Percentiles rank a stretch among this genome's conserved stretches.
These are phyloP conservation scores for Pandemis heparana DNA, from an alignment of 2,888 invertebrate species.

Conservation along the genomic window DNA sequence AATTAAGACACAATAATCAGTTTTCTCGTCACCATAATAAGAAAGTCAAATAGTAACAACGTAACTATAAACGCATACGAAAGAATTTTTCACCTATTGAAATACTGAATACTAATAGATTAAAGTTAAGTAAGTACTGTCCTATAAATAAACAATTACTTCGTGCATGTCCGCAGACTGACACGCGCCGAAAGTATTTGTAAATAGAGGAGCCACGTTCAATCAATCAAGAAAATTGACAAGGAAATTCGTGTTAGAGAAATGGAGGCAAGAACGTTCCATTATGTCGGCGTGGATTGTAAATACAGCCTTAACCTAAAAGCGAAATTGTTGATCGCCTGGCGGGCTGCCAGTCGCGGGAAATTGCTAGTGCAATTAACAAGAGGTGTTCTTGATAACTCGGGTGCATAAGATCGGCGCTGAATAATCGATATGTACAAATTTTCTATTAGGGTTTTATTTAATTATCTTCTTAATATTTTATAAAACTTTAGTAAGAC, in stretches of 20 bases:
- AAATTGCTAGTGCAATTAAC: slow-evolving; percentile 18
- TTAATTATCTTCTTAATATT: neutral
- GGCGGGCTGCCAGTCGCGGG: slow-evolving; percentile 14
- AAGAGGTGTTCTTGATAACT: slow-evolving; percentile 13
- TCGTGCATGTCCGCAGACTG: slow-evolving; percentile 7
- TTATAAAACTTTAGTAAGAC: neutral
- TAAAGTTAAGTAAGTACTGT: neutral
- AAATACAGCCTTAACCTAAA: slow-evolving; percentile 29
- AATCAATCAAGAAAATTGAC: slow-evolving; percentile 39
- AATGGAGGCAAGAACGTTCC: slow-evolving; percentile 22
- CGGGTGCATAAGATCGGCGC: slow-evolving; percentile 36
- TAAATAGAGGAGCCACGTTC: slow-evolving; percentile 22
- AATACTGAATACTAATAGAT: neutral
- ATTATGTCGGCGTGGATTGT: slow-evolving; percentile 31
- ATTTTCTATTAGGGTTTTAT: neutral
- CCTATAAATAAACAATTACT: slow-evolving; percentile 15
- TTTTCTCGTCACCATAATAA: no score
- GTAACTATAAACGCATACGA: neutral
- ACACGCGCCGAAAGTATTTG: slow-evolving; percentile 23
- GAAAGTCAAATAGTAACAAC: neutral
- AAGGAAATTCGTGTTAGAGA: slow-evolving; percentile 26
- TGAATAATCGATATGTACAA: neutral
- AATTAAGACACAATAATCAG: no score
- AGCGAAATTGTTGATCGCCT: slow-evolving; percentile 14
- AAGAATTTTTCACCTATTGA: neutral